phyloP scores from a whole-genome alignment of 1,140 invertebrate genomes.

The Spodoptera frugiperda region DNA sequence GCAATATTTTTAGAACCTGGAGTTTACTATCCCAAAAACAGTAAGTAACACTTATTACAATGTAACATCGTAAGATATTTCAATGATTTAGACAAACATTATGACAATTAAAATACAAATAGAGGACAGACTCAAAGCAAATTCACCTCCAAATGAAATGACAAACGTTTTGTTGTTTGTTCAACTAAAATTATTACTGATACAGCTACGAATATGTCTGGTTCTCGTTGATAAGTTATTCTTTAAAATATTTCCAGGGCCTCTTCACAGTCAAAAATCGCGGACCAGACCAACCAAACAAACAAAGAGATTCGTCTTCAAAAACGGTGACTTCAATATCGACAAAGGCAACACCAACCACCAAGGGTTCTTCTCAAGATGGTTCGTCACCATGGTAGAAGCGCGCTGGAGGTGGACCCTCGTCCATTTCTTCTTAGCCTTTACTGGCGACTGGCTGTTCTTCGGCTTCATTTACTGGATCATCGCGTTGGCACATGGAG shows the following conservation, averaged over 20 bases:
- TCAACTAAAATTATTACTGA: no score
- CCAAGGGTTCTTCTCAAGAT: slow-evolving; percentile 91
- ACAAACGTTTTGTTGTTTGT: no score
- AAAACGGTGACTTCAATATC: slow-evolving; percentile 97
- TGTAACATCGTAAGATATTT: no score
- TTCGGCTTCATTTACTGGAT: slow-evolving; percentile 97
- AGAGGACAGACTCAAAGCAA: no score
- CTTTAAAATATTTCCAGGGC: background rate
- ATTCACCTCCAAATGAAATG: no score
- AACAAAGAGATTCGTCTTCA: slow-evolving; percentile 91
- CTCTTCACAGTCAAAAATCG: slow-evolving; percentile 45
- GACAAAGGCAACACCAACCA: slow-evolving; percentile 92
- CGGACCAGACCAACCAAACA: slow-evolving; percentile 49
- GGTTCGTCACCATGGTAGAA: slow-evolving; percentile 93
- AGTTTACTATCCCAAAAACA: slow-evolving; percentile 64
- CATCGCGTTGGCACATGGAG: slow-evolving; percentile 95
- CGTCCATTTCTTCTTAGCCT: slow-evolving; percentile 95
- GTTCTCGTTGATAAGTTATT: no score
- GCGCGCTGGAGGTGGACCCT: slow-evolving; percentile 98
- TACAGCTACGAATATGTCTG: no score
- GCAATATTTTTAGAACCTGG: slow-evolving; percentile 59
- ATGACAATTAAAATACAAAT: no score
- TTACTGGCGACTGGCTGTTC: slow-evolving; percentile 94
- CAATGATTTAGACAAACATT: no score
- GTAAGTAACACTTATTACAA: slow-evolving; percentile 50